A percentile compares a stretch with the other conserved stretches of the same genome.
These are phyloP conservation scores for Laothoe populi DNA, from an alignment of 2,888 invertebrate species.

Conservation along the genomic window DNA sequence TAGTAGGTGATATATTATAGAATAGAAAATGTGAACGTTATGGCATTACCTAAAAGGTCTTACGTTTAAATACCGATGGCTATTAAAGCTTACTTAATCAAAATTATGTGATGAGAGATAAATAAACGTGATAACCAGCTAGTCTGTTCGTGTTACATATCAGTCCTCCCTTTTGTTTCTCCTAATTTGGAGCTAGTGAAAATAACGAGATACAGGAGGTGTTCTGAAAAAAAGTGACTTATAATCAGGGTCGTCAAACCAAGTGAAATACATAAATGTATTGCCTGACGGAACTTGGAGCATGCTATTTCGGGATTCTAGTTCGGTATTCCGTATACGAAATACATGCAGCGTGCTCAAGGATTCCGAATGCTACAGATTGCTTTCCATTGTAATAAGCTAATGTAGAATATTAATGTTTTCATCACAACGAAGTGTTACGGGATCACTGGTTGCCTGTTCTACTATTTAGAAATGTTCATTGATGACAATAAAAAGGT, in stretches of 20 bases:
- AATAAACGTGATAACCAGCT: conserved; percentile 5
- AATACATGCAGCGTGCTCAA: conserved; percentile 70
- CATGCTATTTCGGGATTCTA: conserved; percentile 42
- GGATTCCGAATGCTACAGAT: conserved; percentile 49
- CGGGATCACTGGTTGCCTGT: no score
- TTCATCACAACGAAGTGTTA: background rate
- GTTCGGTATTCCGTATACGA: conserved; percentile 21
- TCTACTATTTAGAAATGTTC: no score
- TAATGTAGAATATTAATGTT: background rate
- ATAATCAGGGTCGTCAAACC: conserved; percentile 7
- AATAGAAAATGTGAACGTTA: conserved; percentile 17
- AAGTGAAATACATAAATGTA: conserved; percentile 36
- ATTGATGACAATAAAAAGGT: background rate
- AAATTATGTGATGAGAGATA: conserved; percentile 3
- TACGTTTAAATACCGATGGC: background rate
- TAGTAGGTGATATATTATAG: background rate
- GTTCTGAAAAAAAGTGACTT: conserved; percentile 26
- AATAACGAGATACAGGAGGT: conserved; percentile 16
- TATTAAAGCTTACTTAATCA: conserved; percentile 14
- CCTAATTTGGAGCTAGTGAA: conserved; percentile 12
- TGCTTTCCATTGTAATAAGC: conserved; percentile 60
- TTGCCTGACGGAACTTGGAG: conserved; percentile 34
- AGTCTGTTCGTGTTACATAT: conserved; percentile 9
- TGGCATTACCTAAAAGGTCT: conserved; percentile 24
- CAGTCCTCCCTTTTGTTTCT: conserved; percentile 27